These are phyloP conservation scores for Rhinogobio ventralis DNA, from an alignment of 2,797 vertebrate genomes.

Conservation along the genomic window DNA sequence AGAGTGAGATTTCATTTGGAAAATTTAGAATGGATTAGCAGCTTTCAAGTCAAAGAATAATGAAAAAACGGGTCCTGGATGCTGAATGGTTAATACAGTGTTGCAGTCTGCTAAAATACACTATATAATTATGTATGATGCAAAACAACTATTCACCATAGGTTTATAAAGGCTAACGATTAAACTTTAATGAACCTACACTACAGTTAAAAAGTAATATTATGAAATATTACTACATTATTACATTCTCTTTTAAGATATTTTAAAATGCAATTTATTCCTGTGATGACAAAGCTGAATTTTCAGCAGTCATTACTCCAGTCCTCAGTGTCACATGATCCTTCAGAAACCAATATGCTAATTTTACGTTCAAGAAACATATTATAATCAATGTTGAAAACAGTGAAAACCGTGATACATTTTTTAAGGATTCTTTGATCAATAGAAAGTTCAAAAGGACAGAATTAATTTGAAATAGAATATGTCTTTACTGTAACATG, in stretches of 20 bases:
- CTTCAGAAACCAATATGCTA: neutral
- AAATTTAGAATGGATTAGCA: neutral
- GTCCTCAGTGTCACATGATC: neutral
- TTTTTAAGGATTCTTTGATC: neutral
- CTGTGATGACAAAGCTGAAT: neutral
- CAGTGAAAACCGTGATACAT: neutral
- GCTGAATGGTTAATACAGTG: neutral
- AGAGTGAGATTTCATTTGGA: neutral
- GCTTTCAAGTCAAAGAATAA: constrained; percentile 4
- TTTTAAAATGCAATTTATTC: neutral
- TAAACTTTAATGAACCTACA: neutral
- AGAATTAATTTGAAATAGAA: neutral
- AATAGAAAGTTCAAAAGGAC: neutral
- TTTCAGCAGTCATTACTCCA: neutral
- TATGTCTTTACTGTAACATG: neutral
- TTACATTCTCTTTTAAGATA: neutral
- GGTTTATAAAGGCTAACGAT: neutral
- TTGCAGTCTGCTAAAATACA: neutral
- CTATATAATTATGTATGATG: neutral
- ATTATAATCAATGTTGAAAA: neutral
- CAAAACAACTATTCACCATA: neutral
- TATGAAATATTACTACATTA: neutral
- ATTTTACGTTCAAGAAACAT: neutral
- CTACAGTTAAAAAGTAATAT: neutral
- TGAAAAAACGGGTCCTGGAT: neutral